A percentile compares a stretch with the other conserved stretches of the same genome.
phyloP scores from a whole-genome alignment of 1,140 invertebrate genomes.

The Leptinotarsa texana region DNA sequence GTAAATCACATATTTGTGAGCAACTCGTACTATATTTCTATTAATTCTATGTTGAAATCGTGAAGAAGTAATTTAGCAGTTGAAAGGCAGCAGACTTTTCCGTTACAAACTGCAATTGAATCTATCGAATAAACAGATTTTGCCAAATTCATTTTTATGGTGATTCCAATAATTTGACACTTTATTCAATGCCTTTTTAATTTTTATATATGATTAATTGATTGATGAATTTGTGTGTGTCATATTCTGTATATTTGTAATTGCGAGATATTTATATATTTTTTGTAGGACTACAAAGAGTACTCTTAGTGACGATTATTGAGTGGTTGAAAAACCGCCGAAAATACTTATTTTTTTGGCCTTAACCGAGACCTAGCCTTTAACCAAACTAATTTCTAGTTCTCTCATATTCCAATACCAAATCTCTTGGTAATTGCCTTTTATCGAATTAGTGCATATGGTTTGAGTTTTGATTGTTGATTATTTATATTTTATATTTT shows the following conservation, averaged over 20 bases:
- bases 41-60: not conserved
- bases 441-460: not conserved
- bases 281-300: not conserved
- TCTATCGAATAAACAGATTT: not conserved
- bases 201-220: not conserved
- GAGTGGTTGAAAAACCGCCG: no score
- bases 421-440: constrained; percentile 17
- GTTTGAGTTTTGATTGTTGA: constrained; percentile 10
- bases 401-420: constrained; percentile 18
- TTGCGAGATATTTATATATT: not conserved
- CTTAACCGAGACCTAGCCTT: no score
- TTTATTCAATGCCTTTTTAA: not conserved
- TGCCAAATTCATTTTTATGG: not conserved
- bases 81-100: not conserved
- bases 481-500: constrained; percentile 15
- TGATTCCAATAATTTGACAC: not conserved
- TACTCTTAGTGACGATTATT: no score
- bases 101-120: not conserved
- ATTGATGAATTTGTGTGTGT: not conserved
- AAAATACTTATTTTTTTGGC: no score
- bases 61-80: constrained; percentile 1
- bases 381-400: not conserved
- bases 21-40: not conserved
- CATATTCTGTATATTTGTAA: not conserved
- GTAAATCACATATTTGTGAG: not conserved